Evolutionary conservation across 2,113 vertebrate genomes (phyloP).

Genomic region (Zootoca vivipara): DNA sequence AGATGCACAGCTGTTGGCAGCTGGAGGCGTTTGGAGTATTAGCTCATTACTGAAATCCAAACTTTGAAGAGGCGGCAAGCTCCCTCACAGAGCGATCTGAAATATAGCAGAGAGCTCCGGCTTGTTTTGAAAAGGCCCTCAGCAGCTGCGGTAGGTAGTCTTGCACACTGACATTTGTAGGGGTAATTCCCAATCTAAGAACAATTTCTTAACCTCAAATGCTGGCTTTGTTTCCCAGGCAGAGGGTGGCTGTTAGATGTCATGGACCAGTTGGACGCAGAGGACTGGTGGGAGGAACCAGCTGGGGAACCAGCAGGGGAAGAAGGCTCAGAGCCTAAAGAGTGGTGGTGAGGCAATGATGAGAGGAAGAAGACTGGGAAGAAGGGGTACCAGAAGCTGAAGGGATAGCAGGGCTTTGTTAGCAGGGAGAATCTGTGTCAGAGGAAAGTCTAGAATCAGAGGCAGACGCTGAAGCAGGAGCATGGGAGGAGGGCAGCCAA

Average conservation of each 20-base stretch:
- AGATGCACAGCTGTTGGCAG: conserved; percentile 64
- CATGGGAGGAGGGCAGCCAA: no score
- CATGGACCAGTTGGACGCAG: no score
- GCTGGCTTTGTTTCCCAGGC: not conserved
- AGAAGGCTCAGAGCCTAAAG: no score
- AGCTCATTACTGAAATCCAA: conserved; percentile 50
- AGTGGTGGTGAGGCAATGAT: no score
- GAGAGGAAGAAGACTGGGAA: no score
- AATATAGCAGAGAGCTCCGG: conserved; percentile 12
- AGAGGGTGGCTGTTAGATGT: not conserved
- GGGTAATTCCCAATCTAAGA: conserved; percentile 6
- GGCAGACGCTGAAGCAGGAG: no score
- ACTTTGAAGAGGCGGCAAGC: conserved; percentile 47
- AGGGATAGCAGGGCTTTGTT: no score
- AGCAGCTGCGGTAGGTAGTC: conserved; percentile 37
- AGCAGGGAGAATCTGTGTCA: no score
- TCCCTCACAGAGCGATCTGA: conserved; percentile 40
- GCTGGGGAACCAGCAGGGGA: no score
- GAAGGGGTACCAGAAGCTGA: no score
- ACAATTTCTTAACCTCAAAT: conserved; percentile 18
- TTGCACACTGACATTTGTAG: conserved; percentile 2
- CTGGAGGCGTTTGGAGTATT: conserved; percentile 47
- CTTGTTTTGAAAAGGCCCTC: conserved; percentile 40
- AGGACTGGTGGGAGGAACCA: no score
- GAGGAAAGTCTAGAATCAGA: no score